A percentile compares a stretch with the other conserved stretches of the same genome.
Evolutionary conservation across 2,113 vertebrate species (phyloP).

Genomic region (Gambusia holbrooki): DNA sequence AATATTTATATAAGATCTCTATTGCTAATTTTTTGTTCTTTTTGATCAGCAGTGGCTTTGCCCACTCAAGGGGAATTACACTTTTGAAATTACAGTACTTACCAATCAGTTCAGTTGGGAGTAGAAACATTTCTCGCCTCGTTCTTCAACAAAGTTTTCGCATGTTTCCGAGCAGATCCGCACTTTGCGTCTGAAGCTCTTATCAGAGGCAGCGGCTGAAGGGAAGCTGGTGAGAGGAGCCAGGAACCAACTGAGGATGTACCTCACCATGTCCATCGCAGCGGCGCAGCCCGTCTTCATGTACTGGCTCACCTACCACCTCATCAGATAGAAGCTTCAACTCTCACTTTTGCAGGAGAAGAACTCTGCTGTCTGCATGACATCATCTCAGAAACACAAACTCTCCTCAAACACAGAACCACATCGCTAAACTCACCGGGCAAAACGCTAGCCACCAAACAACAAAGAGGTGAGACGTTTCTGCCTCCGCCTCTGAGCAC

Average conservation of each 20-base stretch:
- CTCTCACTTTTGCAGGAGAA: constrained; percentile 3
- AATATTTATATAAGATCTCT: too few relatives aligned
- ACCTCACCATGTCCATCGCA: constrained; percentile 91
- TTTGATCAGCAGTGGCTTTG: too few relatives aligned
- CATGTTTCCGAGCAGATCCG: constrained; percentile 79
- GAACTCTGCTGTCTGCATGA: constrained; percentile 16
- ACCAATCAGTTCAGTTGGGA: too few relatives aligned
- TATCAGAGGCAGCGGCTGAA: constrained; percentile 87
- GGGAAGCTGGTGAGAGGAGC: constrained; percentile 84
- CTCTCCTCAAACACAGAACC: background rate
- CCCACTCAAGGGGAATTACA: too few relatives aligned
- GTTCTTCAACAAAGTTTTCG: background rate
- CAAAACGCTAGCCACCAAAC: constrained; percentile 21
- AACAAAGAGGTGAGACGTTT: constrained; percentile 10
- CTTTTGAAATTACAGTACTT: too few relatives aligned
- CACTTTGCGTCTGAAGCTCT: constrained; percentile 88
- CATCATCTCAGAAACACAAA: constrained; percentile 12
- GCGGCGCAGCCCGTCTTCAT: constrained; percentile 90
- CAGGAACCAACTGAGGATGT: constrained; percentile 92
- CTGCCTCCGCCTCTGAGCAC: constrained; percentile 44
- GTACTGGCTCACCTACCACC: constrained; percentile 95
- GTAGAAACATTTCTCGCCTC: background rate
- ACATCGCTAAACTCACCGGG: constrained; percentile 13
- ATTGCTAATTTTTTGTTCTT: too few relatives aligned
- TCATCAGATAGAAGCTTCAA: constrained; percentile 81